Evolutionary conservation across 2,113 vertebrate genomes (phyloP), one percentile per base, ranked within the genome.

Genomic region (Rhinopithecus roxellana): DNA sequence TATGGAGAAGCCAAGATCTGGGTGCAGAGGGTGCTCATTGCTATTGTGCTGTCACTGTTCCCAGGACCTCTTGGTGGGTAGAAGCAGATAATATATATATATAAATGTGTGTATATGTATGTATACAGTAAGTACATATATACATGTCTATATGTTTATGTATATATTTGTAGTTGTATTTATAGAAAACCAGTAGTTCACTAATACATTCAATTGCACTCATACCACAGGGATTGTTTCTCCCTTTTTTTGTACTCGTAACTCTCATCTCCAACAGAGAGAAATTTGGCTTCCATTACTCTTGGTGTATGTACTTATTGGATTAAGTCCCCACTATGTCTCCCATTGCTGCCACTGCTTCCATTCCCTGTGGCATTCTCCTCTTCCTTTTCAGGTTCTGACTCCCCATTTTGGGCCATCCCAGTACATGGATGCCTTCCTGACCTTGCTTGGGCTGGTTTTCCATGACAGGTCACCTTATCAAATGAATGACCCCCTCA

Each of bases 391-490:
- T 40, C 64, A 48, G 14, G 23, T 10, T 48, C 55, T 22, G 25
- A 74, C 30, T 77, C 12, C 13, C 20, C 1, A 12, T 55, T 50
- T 45, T 81, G 55, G 12, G 67, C 1, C 17, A 27, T 30, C 18
- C 4, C 25, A 45, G 16, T 48, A 1, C 1, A 7, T 17, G 18
- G 7, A 40, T 10, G 22, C 11, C 25, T 2, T 22, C 35, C 50
- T 35, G 16, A 11, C 10, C 12, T 22, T 64, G 8, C 70, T 32
- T 2, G 9, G 17, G 30, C 18, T 40, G 22, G 43, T 20, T 25
- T 57, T 35, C 69, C 11, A 48, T 6, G 22, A n/a, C 22, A 13
- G 1, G 9, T 8, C 1, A 2, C 20, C 16, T 5, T 30, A 6
- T 43, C 69, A 50, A 14, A 22, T 17, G n/a, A 57, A 43, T 30